Evolutionary conservation across 2,888 invertebrate species (phyloP), one percentile per base, ranked within the genome.

Genomic region (Oligia strigilis): DNA sequence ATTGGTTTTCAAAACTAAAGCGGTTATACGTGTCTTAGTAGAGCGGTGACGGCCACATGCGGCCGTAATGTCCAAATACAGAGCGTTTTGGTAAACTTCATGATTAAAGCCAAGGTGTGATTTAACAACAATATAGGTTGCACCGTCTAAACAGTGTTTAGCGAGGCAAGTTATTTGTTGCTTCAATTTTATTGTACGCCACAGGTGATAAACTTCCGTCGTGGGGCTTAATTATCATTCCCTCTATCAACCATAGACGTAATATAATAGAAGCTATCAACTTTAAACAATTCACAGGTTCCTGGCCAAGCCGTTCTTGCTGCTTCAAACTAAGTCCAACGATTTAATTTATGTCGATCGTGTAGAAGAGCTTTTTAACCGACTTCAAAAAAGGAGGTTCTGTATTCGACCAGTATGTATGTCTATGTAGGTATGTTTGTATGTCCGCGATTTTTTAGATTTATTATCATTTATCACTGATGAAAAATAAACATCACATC

Each of bases 351-450:
- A 5, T 49, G 29, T 43, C 23, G 29, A 29, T 58, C 36, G 23
- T 67, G 80, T 67, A 80, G 70, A 71, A 84, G 11, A 72, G 5
- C 66, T 19, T 55, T 62, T 40, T 40, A 40, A 40, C 40, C 40
- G 40, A 40, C 40, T 40, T 40, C 4, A 40, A 40, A 40, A 5
- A 40, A 40, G 5, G 5, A 40, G 40, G 40, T 40, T 40, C 40
- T 40, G 40, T 40, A 40, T 40, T 40, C 40, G 40, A 40, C 40
- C 40, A 0, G 5, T 40, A 40, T 40, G 40, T 40, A 40, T 40
- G 40, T 40, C 6, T 40, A 40, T 40, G 40, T 40, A 40, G 40
- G 40, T 40, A 40, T 40, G 40, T 40, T 40, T 40, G 40, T 40
- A 40, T 40, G 40, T 6, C 5, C 40, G 5, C 40, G 5, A 40